These are phyloP conservation scores for Coelopa frigida DNA, from an alignment of 1,140 invertebrate genomes.

Conservation along the genomic window DNA sequence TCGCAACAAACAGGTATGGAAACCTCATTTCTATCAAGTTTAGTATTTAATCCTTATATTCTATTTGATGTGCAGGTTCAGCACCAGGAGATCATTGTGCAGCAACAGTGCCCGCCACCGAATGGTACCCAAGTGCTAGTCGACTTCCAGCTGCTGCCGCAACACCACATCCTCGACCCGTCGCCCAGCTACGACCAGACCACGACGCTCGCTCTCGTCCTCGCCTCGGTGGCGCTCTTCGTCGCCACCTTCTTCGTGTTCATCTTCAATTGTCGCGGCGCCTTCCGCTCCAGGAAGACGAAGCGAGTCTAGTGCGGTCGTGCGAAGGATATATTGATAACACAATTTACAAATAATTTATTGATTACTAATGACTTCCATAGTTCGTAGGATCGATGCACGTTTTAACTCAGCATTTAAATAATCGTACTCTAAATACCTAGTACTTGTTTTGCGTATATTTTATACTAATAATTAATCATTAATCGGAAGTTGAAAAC, in stretches of 20 bases:
- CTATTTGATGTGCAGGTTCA: conserved; percentile 52
- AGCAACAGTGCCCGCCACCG: conserved; percentile 65
- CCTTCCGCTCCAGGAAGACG: conserved; percentile 33
- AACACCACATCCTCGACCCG: conserved; percentile 45
- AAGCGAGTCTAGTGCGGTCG: conserved; percentile 22
- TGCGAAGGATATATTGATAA: background rate
- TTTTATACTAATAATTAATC: too few relatives aligned
- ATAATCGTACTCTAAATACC: too few relatives aligned
- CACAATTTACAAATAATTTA: background rate
- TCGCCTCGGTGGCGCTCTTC: conserved; percentile 54
- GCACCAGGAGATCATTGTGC: conserved; percentile 73
- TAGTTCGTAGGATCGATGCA: conserved; percentile 14
- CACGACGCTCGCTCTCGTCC: conserved; percentile 50
- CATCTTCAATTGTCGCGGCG: conserved; percentile 51
- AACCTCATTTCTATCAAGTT: conserved; percentile 3
- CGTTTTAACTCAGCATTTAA: conserved; percentile 17
- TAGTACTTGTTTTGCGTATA: too few relatives aligned
- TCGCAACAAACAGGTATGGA: conserved; percentile 57
- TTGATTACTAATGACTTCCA: too few relatives aligned
- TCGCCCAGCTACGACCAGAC: conserved; percentile 47
- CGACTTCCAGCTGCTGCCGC: conserved; percentile 50
- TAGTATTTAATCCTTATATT: conserved; percentile 13
- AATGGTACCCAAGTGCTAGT: conserved; percentile 66
- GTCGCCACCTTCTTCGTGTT: conserved; percentile 52
- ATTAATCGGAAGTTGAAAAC: too few relatives aligned